Evolutionary conservation across 2,113 vertebrate species (phyloP).

Genomic region (Ondatra zibethicus): DNA sequence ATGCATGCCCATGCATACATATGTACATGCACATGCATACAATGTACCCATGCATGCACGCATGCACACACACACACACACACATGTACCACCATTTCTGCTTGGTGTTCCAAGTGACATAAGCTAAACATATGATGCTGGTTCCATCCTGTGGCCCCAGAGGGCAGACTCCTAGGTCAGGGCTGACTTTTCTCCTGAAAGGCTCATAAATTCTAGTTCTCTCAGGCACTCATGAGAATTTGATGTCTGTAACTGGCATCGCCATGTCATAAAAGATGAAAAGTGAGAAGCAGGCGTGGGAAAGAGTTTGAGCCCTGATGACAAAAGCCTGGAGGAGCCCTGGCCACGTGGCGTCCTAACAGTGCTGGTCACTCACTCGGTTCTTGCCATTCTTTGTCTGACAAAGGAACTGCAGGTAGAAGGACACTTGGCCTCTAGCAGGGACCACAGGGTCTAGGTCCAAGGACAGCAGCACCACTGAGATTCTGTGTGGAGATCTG

Average conservation of each 20-base stretch:
- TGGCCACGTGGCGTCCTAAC: background rate
- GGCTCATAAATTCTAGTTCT: background rate
- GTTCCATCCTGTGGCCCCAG: background rate
- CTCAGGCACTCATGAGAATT: background rate
- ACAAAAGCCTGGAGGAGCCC: background rate
- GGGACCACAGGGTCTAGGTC: accelerated
- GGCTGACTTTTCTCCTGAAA: too few relatives aligned
- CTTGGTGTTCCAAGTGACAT: background rate
- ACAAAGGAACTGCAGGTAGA: background rate
- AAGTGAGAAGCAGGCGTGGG: accelerated
- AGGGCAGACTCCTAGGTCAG: background rate
- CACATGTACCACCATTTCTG: background rate
- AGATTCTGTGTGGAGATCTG: accelerated
- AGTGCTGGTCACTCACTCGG: background rate
- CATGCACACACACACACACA: accelerated
- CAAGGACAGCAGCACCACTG: accelerated
- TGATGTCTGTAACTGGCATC: background rate
- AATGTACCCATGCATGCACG: too few relatives aligned
- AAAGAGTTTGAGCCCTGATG: background rate
- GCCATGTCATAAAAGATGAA: background rate
- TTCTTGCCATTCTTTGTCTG: background rate
- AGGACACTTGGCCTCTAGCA: accelerated
- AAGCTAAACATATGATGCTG: background rate
- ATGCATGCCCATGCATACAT: background rate
- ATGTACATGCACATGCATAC: background rate